A percentile compares a stretch with the other conserved stretches of the same genome.
Evolutionary conservation across 2,113 vertebrate genomes (phyloP).

Genomic region (Gobiocypris rarus): DNA sequence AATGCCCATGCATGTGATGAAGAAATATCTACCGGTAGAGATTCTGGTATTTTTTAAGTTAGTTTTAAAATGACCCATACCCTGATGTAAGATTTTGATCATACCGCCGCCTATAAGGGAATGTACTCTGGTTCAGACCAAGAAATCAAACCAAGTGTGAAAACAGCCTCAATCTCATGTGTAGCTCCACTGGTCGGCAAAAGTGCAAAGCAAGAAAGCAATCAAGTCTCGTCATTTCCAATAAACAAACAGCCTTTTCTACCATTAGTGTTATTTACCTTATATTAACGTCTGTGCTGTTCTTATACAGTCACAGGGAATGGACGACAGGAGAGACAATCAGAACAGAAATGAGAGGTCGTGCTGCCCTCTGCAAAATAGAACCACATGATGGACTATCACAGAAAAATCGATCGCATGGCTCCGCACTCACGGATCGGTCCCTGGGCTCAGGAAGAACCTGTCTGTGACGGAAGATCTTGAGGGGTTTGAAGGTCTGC

Average conservation of each 20-base stretch:
- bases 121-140: neutral
- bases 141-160: slow-evolving; percentile 1
- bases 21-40: neutral
- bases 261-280: neutral
- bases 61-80: neutral
- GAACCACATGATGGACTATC: slow-evolving; percentile 52
- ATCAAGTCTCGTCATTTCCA: neutral
- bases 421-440: slow-evolving; percentile 14
- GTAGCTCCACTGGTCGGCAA: neutral
- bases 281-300: neutral
- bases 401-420: slow-evolving; percentile 54
- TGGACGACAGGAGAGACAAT: neutral
- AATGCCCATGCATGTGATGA: too few species aligned
- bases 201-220: slow-evolving; percentile 5
- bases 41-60: neutral
- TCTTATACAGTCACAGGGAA: slow-evolving; percentile 14
- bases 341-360: slow-evolving; percentile 31
- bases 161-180: slow-evolving; percentile 1
- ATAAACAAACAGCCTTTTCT: slow-evolving; percentile 15
- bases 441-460: slow-evolving; percentile 37
- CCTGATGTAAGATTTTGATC: neutral
- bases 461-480: slow-evolving; percentile 38
- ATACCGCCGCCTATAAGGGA: neutral
- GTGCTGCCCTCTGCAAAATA: slow-evolving; percentile 43
- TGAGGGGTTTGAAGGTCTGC: slow-evolving; percentile 15